Conservation (phyloP, 1,140 invertebrate species). For the Zaprionus ghesquierei region DNA sequence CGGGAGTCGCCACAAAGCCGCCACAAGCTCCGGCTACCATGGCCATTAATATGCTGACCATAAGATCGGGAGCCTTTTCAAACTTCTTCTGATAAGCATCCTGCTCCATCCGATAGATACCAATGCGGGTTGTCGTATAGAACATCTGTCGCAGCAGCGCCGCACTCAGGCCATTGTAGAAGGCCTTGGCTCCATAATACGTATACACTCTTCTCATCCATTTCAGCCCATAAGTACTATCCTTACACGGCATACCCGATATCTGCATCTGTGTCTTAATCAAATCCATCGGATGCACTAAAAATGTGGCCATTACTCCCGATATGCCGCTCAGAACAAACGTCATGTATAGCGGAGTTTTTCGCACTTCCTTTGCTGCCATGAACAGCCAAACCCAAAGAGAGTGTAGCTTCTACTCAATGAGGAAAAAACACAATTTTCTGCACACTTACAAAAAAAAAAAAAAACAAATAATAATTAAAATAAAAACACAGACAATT, state of each 20-base stretch:
- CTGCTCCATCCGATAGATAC: conserved; percentile 83
- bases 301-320: conserved; percentile 45
- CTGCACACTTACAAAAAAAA: too few species aligned
- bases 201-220: conserved; percentile 36
- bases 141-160: conserved; percentile 88
- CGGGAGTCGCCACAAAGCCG: conserved; percentile 90
- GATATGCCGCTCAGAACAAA: conserved; percentile 51
- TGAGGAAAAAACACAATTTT: too few species aligned
- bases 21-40: conserved; percentile 86
- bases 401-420: too few species aligned
- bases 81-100: conserved; percentile 15
- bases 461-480: not conserved
- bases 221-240: conserved; percentile 44
- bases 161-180: conserved; percentile 53
- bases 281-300: conserved; percentile 61
- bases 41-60: conserved; percentile 84
- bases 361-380: not conserved
- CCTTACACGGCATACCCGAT: not conserved
- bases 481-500: too few species aligned
- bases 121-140: conserved; percentile 89
- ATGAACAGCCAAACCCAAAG: too few species aligned
- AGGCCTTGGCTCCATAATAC: conserved; percentile 30
- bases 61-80: conserved; percentile 7
- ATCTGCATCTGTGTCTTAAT: conserved; percentile 63
- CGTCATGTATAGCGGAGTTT: conserved; percentile 48